Base-by-base conservation (phyloP, 2,797 vertebrate genomes). In the Propithecus perrieri region DNA sequence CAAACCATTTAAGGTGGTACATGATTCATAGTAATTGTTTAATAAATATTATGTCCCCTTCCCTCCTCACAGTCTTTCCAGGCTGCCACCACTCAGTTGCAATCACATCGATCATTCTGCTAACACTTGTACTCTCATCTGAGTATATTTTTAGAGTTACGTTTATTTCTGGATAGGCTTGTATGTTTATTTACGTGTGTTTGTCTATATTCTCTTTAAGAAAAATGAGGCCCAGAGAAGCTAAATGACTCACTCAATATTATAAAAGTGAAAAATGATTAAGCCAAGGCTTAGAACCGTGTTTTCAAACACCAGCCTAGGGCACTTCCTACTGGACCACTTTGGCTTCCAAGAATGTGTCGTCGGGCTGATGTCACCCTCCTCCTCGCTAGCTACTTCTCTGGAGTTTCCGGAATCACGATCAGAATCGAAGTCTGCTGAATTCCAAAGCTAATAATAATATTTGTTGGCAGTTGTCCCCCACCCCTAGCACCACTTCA, bases 91-190 rank as follows among this genome's bases (percentile, higher is more conserved):
- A n/a, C 24, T n/a, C n/a, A 53, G 43, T 48, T 88, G 53, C 72
- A 85, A 76, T 76, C 55, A 59, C 41, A 20, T 61, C 55, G 50
- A 26, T 61, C 5, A 63, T 75, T 81, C 57, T 80, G 5, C 43
- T 12, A 26, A 24, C 41, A 76, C 38, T 30, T 20, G 20, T 71
- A 55, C 53, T 50, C 18, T 92, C 75, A 35, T 65, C 38, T 89
- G 84, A 84, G 79, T 79, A 22, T 86, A 71, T 84, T 78, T 93
- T 69, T 71, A 85, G n/a, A 53, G 22, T 78, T 26, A 1, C 61
- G 10, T 43, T 89, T 87, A 89, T 57, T 97, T 89, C 74, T 93
- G 43, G 87, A 78, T n/a, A 33, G n/a, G 50, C 41, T 53, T 71
- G 17, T 59, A 17, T 35, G 26, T 91, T 63, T 83, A 33, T 91